Evolutionary conservation across 2,113 vertebrate genomes (phyloP).

Genomic region (Anolis carolinensis): DNA sequence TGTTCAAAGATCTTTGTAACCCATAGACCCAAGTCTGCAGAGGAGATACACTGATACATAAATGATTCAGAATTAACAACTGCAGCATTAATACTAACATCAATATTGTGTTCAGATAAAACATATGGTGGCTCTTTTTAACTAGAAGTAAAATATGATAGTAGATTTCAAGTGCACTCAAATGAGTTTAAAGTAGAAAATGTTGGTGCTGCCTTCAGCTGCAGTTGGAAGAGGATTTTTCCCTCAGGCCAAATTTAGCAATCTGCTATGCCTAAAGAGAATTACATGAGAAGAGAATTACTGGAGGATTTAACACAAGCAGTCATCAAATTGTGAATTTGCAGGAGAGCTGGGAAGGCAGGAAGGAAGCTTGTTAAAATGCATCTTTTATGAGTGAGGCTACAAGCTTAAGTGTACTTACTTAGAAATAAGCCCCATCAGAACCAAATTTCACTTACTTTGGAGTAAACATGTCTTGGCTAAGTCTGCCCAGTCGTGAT

Average conservation of each 20-base stretch:
- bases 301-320: not conserved
- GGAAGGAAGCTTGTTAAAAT: not conserved
- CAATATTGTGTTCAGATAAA: not conserved
- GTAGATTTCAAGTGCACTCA: not conserved
- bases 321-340: not conserved
- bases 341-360: not conserved
- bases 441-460: no score
- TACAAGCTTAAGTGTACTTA: not conserved
- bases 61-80: not conserved
- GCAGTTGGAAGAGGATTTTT: not conserved
- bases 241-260: not conserved
- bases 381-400: not conserved
- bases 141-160: not conserved
- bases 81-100: no score
- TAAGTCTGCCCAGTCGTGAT: not conserved
- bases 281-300: not conserved
- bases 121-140: not conserved
- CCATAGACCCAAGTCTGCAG: not conserved
- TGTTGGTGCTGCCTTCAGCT: not conserved
- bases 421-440: not conserved
- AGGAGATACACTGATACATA: not conserved
- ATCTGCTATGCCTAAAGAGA: not conserved
- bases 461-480: not conserved
- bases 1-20: not conserved
- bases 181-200: not conserved